These are phyloP conservation scores for Lagorchestes hirsutus DNA, from an alignment of 2,797 vertebrate species.

Conservation along the genomic window DNA sequence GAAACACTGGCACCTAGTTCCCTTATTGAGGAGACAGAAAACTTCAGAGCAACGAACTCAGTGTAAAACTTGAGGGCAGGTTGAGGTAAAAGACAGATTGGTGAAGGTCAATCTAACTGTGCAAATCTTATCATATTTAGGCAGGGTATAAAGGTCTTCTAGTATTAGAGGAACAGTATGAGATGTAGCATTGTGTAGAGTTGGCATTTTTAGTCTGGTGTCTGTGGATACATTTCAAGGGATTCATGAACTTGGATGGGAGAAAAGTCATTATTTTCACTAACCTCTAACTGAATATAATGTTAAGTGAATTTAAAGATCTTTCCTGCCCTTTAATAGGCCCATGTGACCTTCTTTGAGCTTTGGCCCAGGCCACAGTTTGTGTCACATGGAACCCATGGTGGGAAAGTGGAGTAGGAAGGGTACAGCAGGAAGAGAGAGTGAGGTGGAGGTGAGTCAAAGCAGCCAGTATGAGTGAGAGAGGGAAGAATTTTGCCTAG, in stretches of 20 bases:
- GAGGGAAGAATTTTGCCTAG: no score
- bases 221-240: not conserved
- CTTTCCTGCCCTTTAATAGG: no score
- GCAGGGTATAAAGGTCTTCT: not conserved
- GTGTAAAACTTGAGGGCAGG: not conserved
- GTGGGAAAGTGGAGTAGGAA: no score
- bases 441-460: no score
- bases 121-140: not conserved
- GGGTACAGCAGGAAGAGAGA: no score
- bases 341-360: no score
- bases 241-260: not conserved
- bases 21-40: not conserved
- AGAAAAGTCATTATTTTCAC: not conserved
- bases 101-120: not conserved
- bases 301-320: no score
- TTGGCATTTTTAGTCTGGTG: not conserved
- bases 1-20: not conserved
- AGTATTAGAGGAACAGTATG: not conserved
- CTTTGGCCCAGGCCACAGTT: no score
- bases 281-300: not conserved
- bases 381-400: no score
- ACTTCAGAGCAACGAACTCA: not conserved
- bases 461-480: no score
- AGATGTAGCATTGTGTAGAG: not conserved
- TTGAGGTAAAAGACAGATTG: not conserved